Evolutionary conservation across 2,113 vertebrate species (phyloP).

Genomic region (Carlito syrichta): DNA sequence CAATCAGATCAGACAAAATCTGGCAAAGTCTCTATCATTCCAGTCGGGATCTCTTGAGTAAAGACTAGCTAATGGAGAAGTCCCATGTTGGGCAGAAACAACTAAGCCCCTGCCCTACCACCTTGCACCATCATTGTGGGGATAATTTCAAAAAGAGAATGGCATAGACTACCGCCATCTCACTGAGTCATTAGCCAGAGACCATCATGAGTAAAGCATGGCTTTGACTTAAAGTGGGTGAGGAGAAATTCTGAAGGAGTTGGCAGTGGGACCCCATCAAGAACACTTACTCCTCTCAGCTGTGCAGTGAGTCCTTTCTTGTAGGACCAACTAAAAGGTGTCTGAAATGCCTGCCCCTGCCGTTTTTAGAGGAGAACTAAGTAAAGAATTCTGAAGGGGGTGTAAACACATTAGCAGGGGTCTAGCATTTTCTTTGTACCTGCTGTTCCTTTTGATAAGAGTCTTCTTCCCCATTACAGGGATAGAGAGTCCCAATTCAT

Average conservation of each 20-base stretch:
- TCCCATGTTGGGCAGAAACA: too few species aligned
- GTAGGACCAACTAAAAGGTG: not conserved
- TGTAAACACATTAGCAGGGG: not conserved
- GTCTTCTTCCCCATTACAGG: not conserved
- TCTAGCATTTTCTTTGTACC: not conserved
- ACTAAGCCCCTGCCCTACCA: not conserved
- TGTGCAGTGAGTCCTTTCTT: not conserved
- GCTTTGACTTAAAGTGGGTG: not conserved
- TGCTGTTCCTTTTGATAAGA: not conserved
- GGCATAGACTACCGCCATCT: rapidly evolving
- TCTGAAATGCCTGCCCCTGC: not conserved
- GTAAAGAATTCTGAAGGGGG: not conserved
- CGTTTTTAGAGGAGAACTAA: not conserved
- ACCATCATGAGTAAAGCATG: too few species aligned
- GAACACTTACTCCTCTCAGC: not conserved
- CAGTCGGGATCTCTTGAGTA: too few species aligned
- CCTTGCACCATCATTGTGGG: too few species aligned
- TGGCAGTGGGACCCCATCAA: not conserved
- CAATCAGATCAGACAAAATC: not conserved
- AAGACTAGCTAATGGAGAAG: not conserved
- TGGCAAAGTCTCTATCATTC: not conserved
- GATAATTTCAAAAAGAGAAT: not conserved
- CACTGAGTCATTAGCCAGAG: not conserved
- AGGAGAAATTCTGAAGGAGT: not conserved
- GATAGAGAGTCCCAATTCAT: not conserved